phyloP scores from a whole-genome alignment of 2,113 vertebrate genomes.

The Lophotis ruficrista region DNA sequence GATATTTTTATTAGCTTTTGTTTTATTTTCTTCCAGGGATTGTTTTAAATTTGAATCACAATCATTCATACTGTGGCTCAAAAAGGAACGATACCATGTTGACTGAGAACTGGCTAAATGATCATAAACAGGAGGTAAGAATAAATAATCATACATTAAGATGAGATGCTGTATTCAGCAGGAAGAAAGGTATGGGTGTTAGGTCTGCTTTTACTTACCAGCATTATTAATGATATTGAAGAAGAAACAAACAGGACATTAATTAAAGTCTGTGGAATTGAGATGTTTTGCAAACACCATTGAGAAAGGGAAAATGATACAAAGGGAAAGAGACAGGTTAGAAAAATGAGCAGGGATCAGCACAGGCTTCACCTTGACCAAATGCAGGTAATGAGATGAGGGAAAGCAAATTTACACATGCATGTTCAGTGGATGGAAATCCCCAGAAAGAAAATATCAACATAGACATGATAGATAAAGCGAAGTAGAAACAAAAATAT shows the following conservation, averaged over 20 bases:
- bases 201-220: neutral
- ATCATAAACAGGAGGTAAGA: slow-evolving; percentile 10
- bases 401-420: neutral
- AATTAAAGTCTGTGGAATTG: slow-evolving; percentile 13
- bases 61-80: neutral
- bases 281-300: neutral
- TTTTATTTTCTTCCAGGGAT: slow-evolving; percentile 31
- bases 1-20: slow-evolving; percentile 29
- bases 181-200: neutral
- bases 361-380: neutral
- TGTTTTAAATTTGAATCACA: slow-evolving; percentile 30
- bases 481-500: neutral
- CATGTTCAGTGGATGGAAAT: neutral
- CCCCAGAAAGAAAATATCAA: neutral
- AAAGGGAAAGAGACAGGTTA: neutral
- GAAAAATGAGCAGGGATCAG: neutral
- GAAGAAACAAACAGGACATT: slow-evolving; percentile 25
- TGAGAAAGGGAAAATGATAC: neutral
- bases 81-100: neutral
- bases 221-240: slow-evolving; percentile 10
- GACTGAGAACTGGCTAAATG: slow-evolving; percentile 29
- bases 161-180: neutral
- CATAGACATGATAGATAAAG: neutral
- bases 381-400: neutral
- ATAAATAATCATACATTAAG: slow-evolving; percentile 29